Conservation (phyloP, 2,888 invertebrate species). For the Tethea ocularis region DNA sequence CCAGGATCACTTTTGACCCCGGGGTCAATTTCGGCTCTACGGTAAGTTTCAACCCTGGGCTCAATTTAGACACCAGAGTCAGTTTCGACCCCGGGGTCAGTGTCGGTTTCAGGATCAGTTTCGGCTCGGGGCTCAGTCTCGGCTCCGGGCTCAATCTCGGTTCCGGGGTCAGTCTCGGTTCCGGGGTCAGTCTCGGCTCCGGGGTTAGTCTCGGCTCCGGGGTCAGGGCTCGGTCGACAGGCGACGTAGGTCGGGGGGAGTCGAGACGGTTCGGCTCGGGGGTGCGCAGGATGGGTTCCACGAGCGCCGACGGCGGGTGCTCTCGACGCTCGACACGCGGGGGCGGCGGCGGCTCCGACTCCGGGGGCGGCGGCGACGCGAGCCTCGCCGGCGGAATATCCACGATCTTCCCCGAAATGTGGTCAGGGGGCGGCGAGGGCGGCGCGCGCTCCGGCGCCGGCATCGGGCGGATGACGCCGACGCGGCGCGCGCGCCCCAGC, state of each 20-base stretch:
- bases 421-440: slow-evolving; percentile 37
- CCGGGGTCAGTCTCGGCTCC: slow-evolving; percentile 23
- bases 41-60: background rate
- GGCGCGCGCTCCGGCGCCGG: slow-evolving; percentile 48
- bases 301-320: slow-evolving; percentile 65
- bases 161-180: background rate
- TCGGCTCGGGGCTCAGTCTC: background rate
- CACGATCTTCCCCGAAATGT: slow-evolving; percentile 31
- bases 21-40: slow-evolving; percentile 28
- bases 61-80: background rate
- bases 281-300: slow-evolving; percentile 66
- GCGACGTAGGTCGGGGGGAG: slow-evolving; percentile 46
- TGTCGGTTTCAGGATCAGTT: background rate
- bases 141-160: background rate
- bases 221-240: slow-evolving; percentile 18
- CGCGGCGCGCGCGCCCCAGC: slow-evolving; percentile 69
- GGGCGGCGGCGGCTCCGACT: slow-evolving; percentile 51
- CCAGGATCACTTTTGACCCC: slow-evolving; percentile 21
- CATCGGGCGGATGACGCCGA: slow-evolving; percentile 84
- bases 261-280: slow-evolving; percentile 51
- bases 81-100: background rate
- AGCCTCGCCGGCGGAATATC: slow-evolving; percentile 39
- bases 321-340: slow-evolving; percentile 73
- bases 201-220: slow-evolving; percentile 34
- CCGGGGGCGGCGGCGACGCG: slow-evolving; percentile 32